These are phyloP conservation scores for Caenorhabditis virilis DNA, from an alignment of 2,888 invertebrate genomes.

Conservation along the genomic window DNA sequence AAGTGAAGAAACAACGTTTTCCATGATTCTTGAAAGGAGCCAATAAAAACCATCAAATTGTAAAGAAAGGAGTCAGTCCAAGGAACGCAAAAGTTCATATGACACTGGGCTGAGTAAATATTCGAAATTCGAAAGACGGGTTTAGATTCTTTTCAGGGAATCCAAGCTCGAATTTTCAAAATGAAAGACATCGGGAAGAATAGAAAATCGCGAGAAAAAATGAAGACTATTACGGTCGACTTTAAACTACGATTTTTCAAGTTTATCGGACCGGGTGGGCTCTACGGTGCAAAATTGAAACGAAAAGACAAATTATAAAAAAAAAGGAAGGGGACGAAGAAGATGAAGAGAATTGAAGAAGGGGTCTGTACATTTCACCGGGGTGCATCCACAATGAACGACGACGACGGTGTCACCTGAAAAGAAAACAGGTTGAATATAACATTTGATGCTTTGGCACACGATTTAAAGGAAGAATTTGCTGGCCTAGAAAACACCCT, in stretches of 20 bases:
- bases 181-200: background rate
- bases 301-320: slow-evolving; percentile 1
- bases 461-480: no score
- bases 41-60: no score
- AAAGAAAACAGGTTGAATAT: no score
- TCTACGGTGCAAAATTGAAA: background rate
- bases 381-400: slow-evolving; percentile 3
- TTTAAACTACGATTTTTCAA: no score
- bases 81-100: background rate
- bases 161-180: background rate
- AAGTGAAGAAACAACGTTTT: no score
- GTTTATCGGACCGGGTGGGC: background rate
- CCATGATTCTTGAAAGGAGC: no score
- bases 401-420: slow-evolving; percentile 2
- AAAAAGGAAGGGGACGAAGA: background rate
- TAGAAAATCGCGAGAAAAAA: background rate
- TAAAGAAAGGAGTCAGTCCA: background rate
- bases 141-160: background rate
- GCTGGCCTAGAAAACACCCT: no score
- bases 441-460: no score
- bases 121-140: no score
- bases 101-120: background rate
- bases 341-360: background rate
- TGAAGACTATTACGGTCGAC: no score
- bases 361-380: slow-evolving; percentile 1